phyloP scores from a whole-genome alignment of 92 coral and sea anemone genomes.

The Muricea muricata region DNA sequence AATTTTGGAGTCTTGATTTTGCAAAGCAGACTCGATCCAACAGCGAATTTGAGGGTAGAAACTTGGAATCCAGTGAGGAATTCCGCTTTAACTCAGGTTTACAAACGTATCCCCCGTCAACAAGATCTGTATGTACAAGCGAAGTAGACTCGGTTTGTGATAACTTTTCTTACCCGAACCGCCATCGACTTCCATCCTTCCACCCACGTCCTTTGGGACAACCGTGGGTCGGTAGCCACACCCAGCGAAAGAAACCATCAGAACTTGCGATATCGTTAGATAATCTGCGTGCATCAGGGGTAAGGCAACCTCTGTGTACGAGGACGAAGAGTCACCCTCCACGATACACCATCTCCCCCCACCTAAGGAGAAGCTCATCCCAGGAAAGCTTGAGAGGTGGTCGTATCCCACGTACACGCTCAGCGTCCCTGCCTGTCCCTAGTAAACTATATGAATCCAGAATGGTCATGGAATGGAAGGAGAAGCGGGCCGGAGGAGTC shows the following conservation, averaged over 20 bases:
- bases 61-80: neutral
- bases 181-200: neutral
- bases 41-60: neutral
- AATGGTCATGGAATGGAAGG: conserved; percentile 7
- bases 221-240: neutral
- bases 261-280: neutral
- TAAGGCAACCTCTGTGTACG: conserved; percentile 3
- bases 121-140: neutral
- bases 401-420: conserved; percentile 12
- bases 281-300: neutral
- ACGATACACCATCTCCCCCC: neutral
- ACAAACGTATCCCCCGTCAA: conserved; percentile 22
- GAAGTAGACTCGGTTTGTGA: neutral
- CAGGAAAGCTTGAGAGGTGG: neutral
- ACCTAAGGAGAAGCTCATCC: neutral
- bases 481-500: neutral
- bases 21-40: neutral
- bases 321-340: neutral
- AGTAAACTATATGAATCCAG: conserved; percentile 4
- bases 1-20: neutral
- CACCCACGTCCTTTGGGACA: conserved; percentile 25
- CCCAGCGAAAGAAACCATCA: neutral
- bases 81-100: neutral
- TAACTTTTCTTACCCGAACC: neutral
- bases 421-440: conserved; percentile 23